A percentile compares a stretch with the other conserved stretches of the same genome.
phyloP scores from a whole-genome alignment of 2,797 vertebrate genomes.

The Manis pentadactyla region DNA sequence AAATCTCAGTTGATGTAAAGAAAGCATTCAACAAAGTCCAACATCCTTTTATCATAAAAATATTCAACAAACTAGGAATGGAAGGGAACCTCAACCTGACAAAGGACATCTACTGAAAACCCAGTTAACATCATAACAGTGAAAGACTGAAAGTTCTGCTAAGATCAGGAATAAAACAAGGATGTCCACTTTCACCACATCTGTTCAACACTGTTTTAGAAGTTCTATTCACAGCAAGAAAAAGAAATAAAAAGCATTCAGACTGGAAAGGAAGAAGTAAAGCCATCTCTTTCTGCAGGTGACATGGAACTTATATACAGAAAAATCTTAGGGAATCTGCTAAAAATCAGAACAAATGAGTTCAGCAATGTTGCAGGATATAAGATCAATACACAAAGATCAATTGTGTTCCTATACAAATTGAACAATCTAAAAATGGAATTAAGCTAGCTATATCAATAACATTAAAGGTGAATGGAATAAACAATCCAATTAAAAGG shows the following conservation, averaged over 20 bases:
- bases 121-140: not conserved
- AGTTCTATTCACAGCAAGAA: not conserved
- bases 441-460: conserved; percentile 25
- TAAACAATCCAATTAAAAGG: conserved; percentile 26
- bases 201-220: not conserved
- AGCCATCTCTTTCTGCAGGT: not conserved
- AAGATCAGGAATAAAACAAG: conserved; percentile 20
- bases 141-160: not conserved
- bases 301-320: not conserved
- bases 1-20: not conserved
- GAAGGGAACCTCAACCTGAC: not conserved
- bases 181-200: not conserved
- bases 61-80: not conserved
- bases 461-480: conserved; percentile 18
- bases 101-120: not conserved
- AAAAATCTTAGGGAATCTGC: conserved; percentile 20
- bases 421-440: not conserved
- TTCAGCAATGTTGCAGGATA: not conserved
- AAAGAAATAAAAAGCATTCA: conserved; percentile 22
- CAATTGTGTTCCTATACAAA: not conserved
- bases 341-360: conserved; percentile 26
- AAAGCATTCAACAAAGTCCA: conserved; percentile 47
- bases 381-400: not conserved
- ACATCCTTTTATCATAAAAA: conserved; percentile 7
- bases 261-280: conserved; percentile 13